phyloP scores from a whole-genome alignment of 2,797 vertebrate species.

The Takifugu ocellatus region DNA sequence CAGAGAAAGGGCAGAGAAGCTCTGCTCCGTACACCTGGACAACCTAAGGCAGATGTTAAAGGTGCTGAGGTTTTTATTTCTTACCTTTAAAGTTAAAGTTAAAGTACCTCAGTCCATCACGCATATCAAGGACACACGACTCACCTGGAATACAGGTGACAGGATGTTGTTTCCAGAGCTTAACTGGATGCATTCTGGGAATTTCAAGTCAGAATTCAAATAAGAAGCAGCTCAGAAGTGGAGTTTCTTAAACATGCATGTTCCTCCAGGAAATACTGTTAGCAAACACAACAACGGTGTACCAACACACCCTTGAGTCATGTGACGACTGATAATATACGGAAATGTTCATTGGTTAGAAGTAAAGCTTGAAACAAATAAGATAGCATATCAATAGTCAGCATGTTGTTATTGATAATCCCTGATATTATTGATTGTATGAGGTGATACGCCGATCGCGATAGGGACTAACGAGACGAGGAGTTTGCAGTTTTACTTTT shows the following conservation, averaged over 20 bases:
- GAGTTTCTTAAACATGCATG: too few relatives aligned
- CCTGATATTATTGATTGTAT: slow-evolving; percentile 40
- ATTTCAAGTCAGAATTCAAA: slow-evolving; percentile 22
- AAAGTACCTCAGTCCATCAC: too few relatives aligned
- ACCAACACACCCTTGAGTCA: slow-evolving; percentile 38
- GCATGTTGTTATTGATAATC: slow-evolving; percentile 46
- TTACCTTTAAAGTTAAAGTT: neutral
- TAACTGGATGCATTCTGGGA: slow-evolving; percentile 18
- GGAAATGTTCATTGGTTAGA: slow-evolving; percentile 60
- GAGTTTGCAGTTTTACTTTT: slow-evolving; percentile 2
- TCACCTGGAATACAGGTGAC: slow-evolving; percentile 11
- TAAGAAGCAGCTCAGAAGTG: slow-evolving; percentile 6
- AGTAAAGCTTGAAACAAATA: slow-evolving; percentile 70
- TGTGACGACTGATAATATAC: slow-evolving; percentile 37
- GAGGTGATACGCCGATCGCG: slow-evolving; percentile 45
- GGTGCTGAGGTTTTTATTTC: neutral
- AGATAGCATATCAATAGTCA: slow-evolving; percentile 65
- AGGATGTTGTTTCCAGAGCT: slow-evolving; percentile 13
- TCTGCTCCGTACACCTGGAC: too few relatives aligned
- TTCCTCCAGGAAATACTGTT: too few relatives aligned
- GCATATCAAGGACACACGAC: too few relatives aligned
- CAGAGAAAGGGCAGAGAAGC: too few relatives aligned
- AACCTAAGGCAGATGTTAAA: too few relatives aligned
- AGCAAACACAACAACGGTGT: neutral
- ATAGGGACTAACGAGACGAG: slow-evolving; percentile 11